phyloP scores from a whole-genome alignment of 2,113 vertebrate genomes.

The Ceyx melanurus region DNA sequence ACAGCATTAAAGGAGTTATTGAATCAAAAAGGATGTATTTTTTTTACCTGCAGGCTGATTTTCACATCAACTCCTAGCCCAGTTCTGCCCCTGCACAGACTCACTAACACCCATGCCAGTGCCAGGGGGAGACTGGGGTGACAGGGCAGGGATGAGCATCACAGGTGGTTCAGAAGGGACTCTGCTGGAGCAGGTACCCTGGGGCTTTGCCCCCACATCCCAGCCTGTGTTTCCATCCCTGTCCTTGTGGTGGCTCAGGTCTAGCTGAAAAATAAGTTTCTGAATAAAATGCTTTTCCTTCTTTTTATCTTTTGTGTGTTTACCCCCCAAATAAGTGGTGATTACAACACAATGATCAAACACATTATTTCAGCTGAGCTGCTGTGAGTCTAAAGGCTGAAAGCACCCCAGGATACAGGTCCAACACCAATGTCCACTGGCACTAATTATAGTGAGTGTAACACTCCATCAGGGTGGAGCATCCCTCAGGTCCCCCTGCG shows the following conservation, averaged over 20 bases:
- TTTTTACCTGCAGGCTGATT: neutral
- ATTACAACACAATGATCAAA: neutral
- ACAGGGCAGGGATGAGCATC: neutral
- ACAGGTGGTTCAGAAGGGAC: accelerated
- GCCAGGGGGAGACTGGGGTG: neutral
- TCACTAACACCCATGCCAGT: neutral
- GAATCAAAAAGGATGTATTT: neutral
- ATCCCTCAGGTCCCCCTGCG: accelerated
- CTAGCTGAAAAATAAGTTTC: neutral
- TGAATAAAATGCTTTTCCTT: neutral
- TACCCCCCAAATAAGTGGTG: neutral
- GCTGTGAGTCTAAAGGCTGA: neutral
- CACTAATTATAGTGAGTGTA: neutral
- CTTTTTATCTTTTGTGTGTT: neutral
- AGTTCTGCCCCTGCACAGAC: neutral
- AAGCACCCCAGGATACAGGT: neutral
- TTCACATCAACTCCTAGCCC: neutral
- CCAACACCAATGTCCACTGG: neutral
- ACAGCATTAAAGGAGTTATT: neutral
- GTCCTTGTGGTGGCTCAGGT: neutral
- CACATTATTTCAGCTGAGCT: neutral
- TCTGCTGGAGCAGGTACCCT: neutral
- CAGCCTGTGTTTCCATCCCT: accelerated
- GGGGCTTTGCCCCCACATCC: neutral
- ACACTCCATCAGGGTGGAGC: neutral